Base-by-base conservation (phyloP, 2,888 invertebrate genomes). In the Phyllotreta cruciferae region DNA sequence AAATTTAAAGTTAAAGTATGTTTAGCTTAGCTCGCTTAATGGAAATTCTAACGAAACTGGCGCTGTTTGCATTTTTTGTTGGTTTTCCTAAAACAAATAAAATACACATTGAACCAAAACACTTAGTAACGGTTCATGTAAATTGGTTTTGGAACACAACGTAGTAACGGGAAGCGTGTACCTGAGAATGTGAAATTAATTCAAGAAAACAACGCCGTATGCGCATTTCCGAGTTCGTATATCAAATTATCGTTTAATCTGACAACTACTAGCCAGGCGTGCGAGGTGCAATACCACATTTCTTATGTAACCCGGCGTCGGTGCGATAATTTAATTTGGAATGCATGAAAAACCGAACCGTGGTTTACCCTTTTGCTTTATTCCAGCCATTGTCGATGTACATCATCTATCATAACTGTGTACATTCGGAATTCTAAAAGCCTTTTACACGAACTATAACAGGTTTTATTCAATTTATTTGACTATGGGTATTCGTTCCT, bases 231-330 rank as follows among this genome's bases (percentile, higher is more conserved):
- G 79, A 80, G 78, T 80, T 73, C 75, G 78, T 79, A 79, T 77
- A 74, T 80, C 79, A 80, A 80, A 80, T 78, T 78, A 80, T 80
- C 79, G 75, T 73, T 66, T 66, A 71, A 80, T 80, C 79, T 78
- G 79, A 79, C 79, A 73, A 78, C 79, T 78, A 79, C 79, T 79
- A 78, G 78, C 70, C 35, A 66, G 69, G 68, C 66, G 64, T 72
- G 69, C 68, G 63, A 71, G 64, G 66, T 62, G 66, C 62, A 60
- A 63, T 64, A 62, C 66, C 61, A 50, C 63, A 65, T 66, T 67
- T 66, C 66, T 62, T 65, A 47, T 52, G 41, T 41, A 56, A 56
- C 67, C 24, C 24, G 38, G 13, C 42, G 57, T 60, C 60, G 63
- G 52, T 60, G 52, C 6, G 7, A 47, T 47, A 24, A 24, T 24